Evolutionary conservation across 2,888 invertebrate genomes (phyloP).

Genomic region (Unio pictorum): DNA sequence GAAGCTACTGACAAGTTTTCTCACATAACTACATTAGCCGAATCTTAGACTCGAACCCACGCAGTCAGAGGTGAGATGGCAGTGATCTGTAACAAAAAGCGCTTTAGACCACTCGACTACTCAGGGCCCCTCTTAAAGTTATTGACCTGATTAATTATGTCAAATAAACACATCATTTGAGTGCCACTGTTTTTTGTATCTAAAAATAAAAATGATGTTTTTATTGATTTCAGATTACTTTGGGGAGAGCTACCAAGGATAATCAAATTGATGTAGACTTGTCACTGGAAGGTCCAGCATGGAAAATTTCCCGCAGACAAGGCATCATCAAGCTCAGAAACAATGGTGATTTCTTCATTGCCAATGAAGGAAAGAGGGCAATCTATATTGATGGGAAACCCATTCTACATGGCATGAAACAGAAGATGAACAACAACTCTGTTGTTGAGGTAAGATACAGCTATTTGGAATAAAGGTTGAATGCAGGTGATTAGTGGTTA

Average conservation of each 20-base stretch:
- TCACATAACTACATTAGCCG: no score
- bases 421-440: conserved; percentile 92
- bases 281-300: conserved; percentile 92
- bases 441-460: conserved; percentile 84
- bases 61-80: no score
- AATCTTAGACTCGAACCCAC: no score
- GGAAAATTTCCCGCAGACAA: conserved; percentile 90
- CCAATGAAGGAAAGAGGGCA: conserved; percentile 94
- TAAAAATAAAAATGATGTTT: neutral
- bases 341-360: conserved; percentile 94
- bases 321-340: conserved; percentile 91
- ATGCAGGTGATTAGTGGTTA: no score
- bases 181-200: no score
- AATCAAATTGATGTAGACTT: conserved; percentile 94
- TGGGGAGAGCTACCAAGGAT: conserved; percentile 91
- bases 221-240: conserved; percentile 80
- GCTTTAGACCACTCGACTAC: no score
- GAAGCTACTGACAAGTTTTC: no score
- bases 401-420: conserved; percentile 88
- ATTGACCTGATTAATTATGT: no score
- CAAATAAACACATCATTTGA: no score
- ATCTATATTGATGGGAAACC: conserved; percentile 95
- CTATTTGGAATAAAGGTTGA: no score
- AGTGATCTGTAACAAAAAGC: no score
- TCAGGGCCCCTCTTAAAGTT: no score